phyloP scores from a whole-genome alignment of 64 coral and sea anemone genomes.

The Anthopleura sola region DNA sequence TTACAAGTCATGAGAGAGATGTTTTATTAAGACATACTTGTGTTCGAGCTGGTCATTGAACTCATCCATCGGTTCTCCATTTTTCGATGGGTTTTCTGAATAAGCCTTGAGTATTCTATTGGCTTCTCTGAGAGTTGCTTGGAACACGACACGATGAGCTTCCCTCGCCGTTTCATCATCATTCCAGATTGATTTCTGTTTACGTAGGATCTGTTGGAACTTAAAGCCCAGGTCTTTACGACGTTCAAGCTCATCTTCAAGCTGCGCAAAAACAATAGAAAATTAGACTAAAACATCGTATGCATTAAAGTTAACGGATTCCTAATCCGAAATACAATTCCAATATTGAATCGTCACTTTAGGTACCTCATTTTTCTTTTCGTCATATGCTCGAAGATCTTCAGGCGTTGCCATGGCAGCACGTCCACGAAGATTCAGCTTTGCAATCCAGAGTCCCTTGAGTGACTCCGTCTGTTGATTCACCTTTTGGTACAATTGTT shows the following conservation, averaged over 20 bases:
- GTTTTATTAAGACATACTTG: constrained; percentile 42
- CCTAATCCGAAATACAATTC: too few species aligned
- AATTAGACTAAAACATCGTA: neutral
- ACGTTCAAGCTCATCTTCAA: constrained; percentile 90
- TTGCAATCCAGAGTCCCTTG: constrained; percentile 94
- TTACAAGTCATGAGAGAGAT: too few species aligned
- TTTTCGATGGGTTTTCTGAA: constrained; percentile 52
- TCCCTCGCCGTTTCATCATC: constrained; percentile 92
- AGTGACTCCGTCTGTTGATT: constrained; percentile 95
- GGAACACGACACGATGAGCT: constrained; percentile 85
- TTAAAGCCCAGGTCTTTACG: constrained; percentile 94
- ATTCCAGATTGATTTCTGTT: constrained; percentile 65
- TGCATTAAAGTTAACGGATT: too few species aligned
- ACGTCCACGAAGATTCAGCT: constrained; percentile 89
- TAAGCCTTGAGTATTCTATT: constrained; percentile 74
- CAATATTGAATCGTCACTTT: neutral
- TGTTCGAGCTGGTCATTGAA: constrained; percentile 88
- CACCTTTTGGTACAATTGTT: constrained; percentile 97
- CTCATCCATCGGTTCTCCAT: constrained; percentile 50
- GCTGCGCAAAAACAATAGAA: constrained; percentile 23
- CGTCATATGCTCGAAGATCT: constrained; percentile 83
- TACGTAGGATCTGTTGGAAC: constrained; percentile 87
- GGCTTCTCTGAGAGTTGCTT: constrained; percentile 77
- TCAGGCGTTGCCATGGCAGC: constrained; percentile 95
- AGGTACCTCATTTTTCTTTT: constrained; percentile 86